phyloP scores from a whole-genome alignment of 1,140 invertebrate genomes.

The Leptinotarsa texana region DNA sequence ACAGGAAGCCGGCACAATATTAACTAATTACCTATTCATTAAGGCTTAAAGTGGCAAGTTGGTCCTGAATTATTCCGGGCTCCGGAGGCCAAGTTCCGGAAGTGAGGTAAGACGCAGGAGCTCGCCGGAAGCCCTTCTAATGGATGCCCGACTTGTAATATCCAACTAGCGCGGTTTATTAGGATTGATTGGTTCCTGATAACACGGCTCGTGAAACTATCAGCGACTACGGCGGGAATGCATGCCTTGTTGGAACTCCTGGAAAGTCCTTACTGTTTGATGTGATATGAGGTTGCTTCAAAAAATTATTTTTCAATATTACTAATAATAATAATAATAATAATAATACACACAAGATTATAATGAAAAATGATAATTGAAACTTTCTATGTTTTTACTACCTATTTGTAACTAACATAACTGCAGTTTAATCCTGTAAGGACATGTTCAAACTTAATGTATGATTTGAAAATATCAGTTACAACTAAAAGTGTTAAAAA shows the following conservation, averaged over 20 bases:
- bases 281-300: no score
- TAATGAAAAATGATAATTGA: no score
- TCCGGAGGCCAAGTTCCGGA: slow-evolving; percentile 51
- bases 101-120: slow-evolving; percentile 52
- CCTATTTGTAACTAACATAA: no score
- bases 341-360: no score
- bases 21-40: slow-evolving; percentile 57
- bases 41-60: slow-evolving; percentile 56
- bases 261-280: neutral
- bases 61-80: slow-evolving; percentile 53
- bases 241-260: no score
- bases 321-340: neutral
- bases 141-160: slow-evolving; percentile 50
- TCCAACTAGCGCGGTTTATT: slow-evolving; percentile 46
- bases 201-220: slow-evolving; percentile 9
- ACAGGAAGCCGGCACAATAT: slow-evolving; percentile 52
- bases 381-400: no score
- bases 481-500: no score
- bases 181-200: slow-evolving; percentile 53
- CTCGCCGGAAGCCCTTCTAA: slow-evolving; percentile 51
- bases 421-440: no score
- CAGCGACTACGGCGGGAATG: no score
- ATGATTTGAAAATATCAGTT: no score
- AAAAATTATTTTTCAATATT: neutral
- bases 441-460: no score